Evolutionary conservation across 2,113 vertebrate species (phyloP), one percentile per base, ranked within the genome.

Genomic region (Nettapus auritus): DNA sequence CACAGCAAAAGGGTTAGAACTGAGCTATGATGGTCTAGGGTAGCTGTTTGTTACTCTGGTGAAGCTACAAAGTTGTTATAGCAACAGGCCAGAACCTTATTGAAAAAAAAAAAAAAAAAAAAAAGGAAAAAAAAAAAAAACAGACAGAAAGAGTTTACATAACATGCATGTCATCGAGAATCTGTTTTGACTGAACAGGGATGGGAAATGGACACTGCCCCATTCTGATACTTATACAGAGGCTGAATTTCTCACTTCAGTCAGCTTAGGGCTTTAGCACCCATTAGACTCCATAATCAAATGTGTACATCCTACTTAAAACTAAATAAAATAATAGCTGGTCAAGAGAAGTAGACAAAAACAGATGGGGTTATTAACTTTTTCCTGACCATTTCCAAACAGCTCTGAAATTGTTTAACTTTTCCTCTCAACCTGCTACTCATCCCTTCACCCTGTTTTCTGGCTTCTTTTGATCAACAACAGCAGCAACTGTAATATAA

Each of bases 171-270:
- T 71, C 50, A 77, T 22, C 14, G 15, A 59, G 20, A 64, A 75
- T 19, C 13, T 74, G 48, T 46, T 73, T 66, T 36, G 21, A 84
- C 1, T 48, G 53, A 93, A 71, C 8, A n/a, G 33, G 21, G 22
- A 59, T 63, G 25, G 13, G 31, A 33, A 93, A 86, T 0, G 1
- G 67, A 34, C 53, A 52, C 33, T 74, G 33, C 6, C 9, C 21
- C 16, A 11, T 42, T 59, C 29, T 0, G 0, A 17, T 34, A 75
- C 8, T 11, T 66, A 55, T 21, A 5, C 6, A 48, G 6, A 73
- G 22, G 31, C 28, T 42, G 29, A 71, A 67, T 81, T 42, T 75
- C 28, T 77, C n/a, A 0, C 0, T 62, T 67, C 40, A 1, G 64
- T 75, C 86, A 66, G 23, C 34, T 64, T 42, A 48, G 38, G 38